Base-by-base conservation (phyloP, 2,797 vertebrate species). In the Trichosurus vulpecula region DNA sequence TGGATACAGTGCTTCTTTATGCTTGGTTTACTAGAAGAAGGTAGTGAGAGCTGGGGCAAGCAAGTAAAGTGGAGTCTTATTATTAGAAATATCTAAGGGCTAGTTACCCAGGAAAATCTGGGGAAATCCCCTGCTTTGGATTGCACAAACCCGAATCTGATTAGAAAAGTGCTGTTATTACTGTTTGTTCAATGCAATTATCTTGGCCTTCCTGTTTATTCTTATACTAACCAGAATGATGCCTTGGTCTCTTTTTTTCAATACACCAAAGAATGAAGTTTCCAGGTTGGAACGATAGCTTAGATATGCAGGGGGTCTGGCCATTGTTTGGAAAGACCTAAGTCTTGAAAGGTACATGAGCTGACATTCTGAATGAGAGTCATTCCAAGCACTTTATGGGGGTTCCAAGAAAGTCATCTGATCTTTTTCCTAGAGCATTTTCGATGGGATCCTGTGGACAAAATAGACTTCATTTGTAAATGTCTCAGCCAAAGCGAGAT, bases 41-140 rank as follows among this genome's bases (percentile, higher is more conserved):
- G 95, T 96, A 22, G 58, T 61, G 94, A 29, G 87, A 41, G 29
- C 31, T 94, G 94, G 35, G 13, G 47, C n/a, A 81, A 81, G 94
- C 95, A 95, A 95, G 47, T 95, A 96, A 54, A 51, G n/a, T 89
- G 96, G 90, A 95, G 30, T 1, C 92, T 53, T 66, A 91, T 95
- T 89, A 31, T 81, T 94, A 58, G 57, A 94, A 95, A 92, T 95
- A 6, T 90, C 35, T 94, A 61, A 92, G 92, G 3, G 52, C 66
- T 2, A 9, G 90, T 94, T 92, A 93, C 81, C 41, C 52, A 95
- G 92, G 66, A 52, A 91, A 95, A 54, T 92, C 90, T 95, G 74
- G 55, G 92, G 95, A 94, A 96, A 93, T 91, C 74, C 53, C 54
- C 91, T 94, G 89, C 92, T n/a, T 90, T 66, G 91, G 95, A 61